These are phyloP conservation scores for Anticlea derivata DNA, from an alignment of 2,888 invertebrate genomes.

Conservation along the genomic window DNA sequence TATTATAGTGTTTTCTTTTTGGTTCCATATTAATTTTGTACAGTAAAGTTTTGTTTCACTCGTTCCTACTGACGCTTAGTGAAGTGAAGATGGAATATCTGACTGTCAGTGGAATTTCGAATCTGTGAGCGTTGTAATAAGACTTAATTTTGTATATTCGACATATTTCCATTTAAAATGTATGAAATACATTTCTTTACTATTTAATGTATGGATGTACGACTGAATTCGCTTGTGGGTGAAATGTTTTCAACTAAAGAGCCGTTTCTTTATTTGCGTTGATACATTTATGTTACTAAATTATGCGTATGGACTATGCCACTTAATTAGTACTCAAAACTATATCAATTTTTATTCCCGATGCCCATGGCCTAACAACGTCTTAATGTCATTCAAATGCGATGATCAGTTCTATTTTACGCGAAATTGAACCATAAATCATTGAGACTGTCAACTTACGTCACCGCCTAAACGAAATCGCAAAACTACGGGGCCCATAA, in stretches of 20 bases:
- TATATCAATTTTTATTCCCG: too few relatives aligned
- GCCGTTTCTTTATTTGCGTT: slow-evolving; percentile 46
- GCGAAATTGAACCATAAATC: too few relatives aligned
- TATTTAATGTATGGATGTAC: slow-evolving; percentile 45
- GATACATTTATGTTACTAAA: slow-evolving; percentile 42
- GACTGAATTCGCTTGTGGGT: slow-evolving; percentile 50
- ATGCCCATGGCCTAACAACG: too few relatives aligned
- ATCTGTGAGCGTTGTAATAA: slow-evolving; percentile 42
- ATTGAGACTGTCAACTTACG: too few relatives aligned
- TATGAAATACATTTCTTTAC: slow-evolving; percentile 52
- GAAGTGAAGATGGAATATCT: slow-evolving; percentile 10
- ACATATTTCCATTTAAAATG: slow-evolving; percentile 53
- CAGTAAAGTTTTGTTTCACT: slow-evolving; percentile 69
- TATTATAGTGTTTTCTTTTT: slow-evolving; percentile 66
- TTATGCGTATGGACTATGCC: slow-evolving; percentile 27
- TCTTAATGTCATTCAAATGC: too few relatives aligned
- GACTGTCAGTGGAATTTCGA: slow-evolving; percentile 33
- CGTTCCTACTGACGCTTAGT: slow-evolving; percentile 42
- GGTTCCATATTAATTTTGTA: slow-evolving; percentile 62
- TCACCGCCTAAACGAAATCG: too few relatives aligned
- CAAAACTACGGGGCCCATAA: too few relatives aligned
- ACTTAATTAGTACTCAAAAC: too few relatives aligned
- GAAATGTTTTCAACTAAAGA: slow-evolving; percentile 35
- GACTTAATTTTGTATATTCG: slow-evolving; percentile 58
- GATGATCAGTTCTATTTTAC: too few relatives aligned